Conservation (phyloP, 1,140 invertebrate species). For the Drosophila yakuba region DNA sequence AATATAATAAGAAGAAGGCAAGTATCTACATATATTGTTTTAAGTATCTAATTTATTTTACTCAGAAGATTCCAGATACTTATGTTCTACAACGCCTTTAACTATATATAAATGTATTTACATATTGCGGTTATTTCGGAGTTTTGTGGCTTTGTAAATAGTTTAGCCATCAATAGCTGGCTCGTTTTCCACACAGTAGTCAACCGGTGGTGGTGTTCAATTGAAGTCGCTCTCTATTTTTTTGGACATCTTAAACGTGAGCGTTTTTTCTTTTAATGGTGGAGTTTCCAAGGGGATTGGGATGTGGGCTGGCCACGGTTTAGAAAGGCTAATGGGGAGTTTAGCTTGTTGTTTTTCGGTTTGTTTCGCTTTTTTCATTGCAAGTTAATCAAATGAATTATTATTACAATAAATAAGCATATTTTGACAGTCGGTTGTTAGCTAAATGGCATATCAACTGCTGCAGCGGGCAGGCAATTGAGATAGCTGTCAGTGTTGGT, state of each 20-base stretch:
- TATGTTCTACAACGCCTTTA: too few relatives aligned
- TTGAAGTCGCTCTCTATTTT: constrained; percentile 37
- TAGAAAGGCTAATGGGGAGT: constrained; percentile 82
- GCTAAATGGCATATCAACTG: constrained; percentile 59
- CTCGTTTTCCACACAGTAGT: constrained; percentile 30
- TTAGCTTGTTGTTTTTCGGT: constrained; percentile 57
- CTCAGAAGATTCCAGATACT: too few relatives aligned
- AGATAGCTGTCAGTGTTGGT: constrained; percentile 52
- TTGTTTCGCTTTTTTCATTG: constrained; percentile 32
- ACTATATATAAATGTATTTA: neutral
- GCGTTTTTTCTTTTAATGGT: constrained; percentile 47
- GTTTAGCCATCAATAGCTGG: constrained; percentile 5
- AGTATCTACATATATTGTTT: too few relatives aligned
- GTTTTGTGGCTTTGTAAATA: constrained; percentile 2
- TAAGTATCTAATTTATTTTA: too few relatives aligned
- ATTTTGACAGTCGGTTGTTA: constrained; percentile 51
- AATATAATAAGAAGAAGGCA: too few relatives aligned
- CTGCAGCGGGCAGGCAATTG: constrained; percentile 23
- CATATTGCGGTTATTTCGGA: neutral
- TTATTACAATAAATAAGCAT: constrained; percentile 74
- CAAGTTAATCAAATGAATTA: constrained; percentile 81
- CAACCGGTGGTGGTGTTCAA: constrained; percentile 18
- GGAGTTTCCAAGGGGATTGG: neutral
- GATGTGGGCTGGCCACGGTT: constrained; percentile 50
- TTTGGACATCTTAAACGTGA: constrained; percentile 78